A percentile compares a stretch with the other conserved stretches of the same genome.
Evolutionary conservation across 2,888 invertebrate genomes (phyloP).

Genomic region (Drosophila macrospina): DNA sequence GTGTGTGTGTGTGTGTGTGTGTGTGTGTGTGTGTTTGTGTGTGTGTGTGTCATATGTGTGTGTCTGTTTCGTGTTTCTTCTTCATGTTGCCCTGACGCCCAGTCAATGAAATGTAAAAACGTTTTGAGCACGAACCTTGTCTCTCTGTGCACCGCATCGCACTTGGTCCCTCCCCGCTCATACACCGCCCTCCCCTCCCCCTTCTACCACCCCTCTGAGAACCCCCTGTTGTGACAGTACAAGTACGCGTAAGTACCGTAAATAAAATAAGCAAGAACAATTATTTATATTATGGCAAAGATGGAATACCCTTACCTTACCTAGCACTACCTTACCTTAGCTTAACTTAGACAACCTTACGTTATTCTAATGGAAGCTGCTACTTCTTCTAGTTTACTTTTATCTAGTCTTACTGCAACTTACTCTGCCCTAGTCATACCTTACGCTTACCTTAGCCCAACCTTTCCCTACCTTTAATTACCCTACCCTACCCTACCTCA

Average conservation of each 20-base stretch:
- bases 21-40: slow-evolving; percentile 27
- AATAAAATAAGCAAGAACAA: slow-evolving; percentile 63
- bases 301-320: background rate
- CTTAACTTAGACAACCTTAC: too few species aligned
- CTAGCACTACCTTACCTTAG: too few species aligned
- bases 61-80: slow-evolving; percentile 36
- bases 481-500: background rate
- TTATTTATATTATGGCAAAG: background rate
- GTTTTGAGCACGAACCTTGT: slow-evolving; percentile 79
- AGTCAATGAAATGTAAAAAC: slow-evolving; percentile 79
- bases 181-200: background rate
- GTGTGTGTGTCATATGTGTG: background rate
- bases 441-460: too few species aligned
- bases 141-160: slow-evolving; percentile 27
- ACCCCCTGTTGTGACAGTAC: slow-evolving; percentile 4
- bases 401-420: too few species aligned
- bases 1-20: slow-evolving; percentile 31
- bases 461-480: background rate
- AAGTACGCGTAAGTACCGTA: slow-evolving; percentile 73
- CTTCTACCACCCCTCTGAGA: background rate
- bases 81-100: slow-evolving; percentile 48
- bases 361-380: too few species aligned
- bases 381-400: too few species aligned
- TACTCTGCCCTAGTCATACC: too few species aligned
- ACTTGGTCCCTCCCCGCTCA: background rate